Base-by-base conservation (phyloP, 2,113 vertebrate genomes). In the Grallaria varia region DNA sequence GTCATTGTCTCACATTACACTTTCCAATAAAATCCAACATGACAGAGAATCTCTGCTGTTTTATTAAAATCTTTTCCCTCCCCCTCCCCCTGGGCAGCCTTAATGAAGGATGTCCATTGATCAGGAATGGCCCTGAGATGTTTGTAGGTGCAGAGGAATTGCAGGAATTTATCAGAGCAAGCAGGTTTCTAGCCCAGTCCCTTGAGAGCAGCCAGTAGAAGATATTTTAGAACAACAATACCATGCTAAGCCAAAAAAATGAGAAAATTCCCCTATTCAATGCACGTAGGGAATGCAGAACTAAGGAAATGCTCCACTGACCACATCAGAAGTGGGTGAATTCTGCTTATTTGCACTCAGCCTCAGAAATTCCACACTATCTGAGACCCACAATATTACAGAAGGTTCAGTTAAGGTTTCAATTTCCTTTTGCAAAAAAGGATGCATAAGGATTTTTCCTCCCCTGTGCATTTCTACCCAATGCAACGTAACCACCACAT, bases 101-200 rank as follows among this genome's bases (percentile, higher is more conserved):
- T 50, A 66, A 28, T 28, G 55, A 86, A 93, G 39, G 59, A 59
- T 2, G 0, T 12, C 64, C 76, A 89, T 25, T 81, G 79, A 94
- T 72, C 28, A 45, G 58, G 37, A 90, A 88, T 10, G 35, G 63
- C 68, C 55, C 47, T 13, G 60, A 77, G 64, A 84, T 28, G 52
- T 18, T 83, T 31, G 20, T 22, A 42, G 27, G 52, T 21, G 3
- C 37, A 31, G 1, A 89, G 67, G 55, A 96, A 95, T 69, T 67
- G 35, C 75, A 92, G 84, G 93, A 94, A 90, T 96, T 84, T 59
- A 69, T 78, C 79, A 83, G 52, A 88, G 58, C 79, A 78, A 69
- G 56, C 39, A 81, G 31, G 42, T 87, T 33, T 66, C 45, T 7
- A 89, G 89, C 74, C 68, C 84, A 84, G 77, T 27, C 47, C 23